Evolutionary conservation across 1,140 invertebrate genomes (phyloP), one percentile per base, ranked within the genome.

Genomic region (Pygmarrhopalites habei): DNA sequence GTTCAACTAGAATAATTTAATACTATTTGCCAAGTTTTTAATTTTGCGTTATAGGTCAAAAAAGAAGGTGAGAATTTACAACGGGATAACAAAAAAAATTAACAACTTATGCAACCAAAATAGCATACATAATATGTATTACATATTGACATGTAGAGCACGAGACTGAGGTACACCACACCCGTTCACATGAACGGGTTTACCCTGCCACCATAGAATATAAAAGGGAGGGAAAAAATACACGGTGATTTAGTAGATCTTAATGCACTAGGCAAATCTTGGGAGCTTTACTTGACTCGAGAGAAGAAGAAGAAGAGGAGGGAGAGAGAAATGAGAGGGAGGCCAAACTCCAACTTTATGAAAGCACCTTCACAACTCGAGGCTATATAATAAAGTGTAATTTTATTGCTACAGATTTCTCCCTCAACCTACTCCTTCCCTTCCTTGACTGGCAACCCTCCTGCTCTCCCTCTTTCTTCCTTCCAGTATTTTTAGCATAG

Each of bases 381-480:
- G 68, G 68, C 64, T 64, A 67, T n/a, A n/a, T 71, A 71, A 71
- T 71, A 71, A 71, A 71, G 66, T 71, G 66, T 71, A 71, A 71
- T 71, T 71, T 71, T 71, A 71, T 71, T 71, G 69, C 66, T 60
- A 47, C 47, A 62, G 64, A 66, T 62, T 61, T 62, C 52, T 61
- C 55, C 47, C 10, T 14, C n/a, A 15, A 7, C 49, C 53, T 41
- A 23, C 17, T 58, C 57, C 4, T 30, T 21, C 15, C 23, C 55
- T 17, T 17, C 23, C 17, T 41, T 57, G n/a, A n/a, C n/a, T n/a
- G n/a, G n/a, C n/a, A 57, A 28, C 26, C n/a, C 35, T n/a, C 49
- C 53, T 41, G 23, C 17, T 58, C 57, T 17, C 55, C 35, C 15
- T 41, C 55, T 17, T 17, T 41, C 17, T 41, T 57, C 4, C 29